A percentile compares a stretch with the other conserved stretches of the same genome.
These are phyloP conservation scores for Nannobrachium achirus DNA, from an alignment of 2,113 vertebrate genomes.

Conservation along the genomic window DNA sequence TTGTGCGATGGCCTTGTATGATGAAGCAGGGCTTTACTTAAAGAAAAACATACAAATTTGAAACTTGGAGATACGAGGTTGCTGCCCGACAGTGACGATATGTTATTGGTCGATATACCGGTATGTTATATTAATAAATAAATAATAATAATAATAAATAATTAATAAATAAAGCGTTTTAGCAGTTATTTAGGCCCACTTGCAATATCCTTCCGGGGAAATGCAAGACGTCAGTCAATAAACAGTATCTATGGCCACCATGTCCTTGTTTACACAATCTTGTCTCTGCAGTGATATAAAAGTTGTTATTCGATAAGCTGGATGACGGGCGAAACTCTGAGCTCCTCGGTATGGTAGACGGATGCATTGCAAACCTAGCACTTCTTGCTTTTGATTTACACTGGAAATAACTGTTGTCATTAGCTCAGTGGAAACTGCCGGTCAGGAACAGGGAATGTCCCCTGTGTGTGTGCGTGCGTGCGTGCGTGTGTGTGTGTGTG, in stretches of 20 bases:
- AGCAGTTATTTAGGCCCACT: too few relatives aligned
- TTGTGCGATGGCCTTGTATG: too few relatives aligned
- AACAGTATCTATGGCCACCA: conserved; percentile 26
- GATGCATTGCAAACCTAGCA: not conserved
- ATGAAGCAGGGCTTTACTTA: too few relatives aligned
- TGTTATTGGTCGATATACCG: too few relatives aligned
- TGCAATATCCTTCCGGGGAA: not conserved
- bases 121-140: too few relatives aligned
- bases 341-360: conserved; percentile 1
- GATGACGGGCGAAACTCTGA: conserved; percentile 22
- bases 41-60: too few relatives aligned
- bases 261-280: conserved; percentile 17
- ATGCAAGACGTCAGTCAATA: conserved; percentile 10
- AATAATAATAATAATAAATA: too few relatives aligned
- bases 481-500: not conserved
- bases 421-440: conserved; percentile 2
- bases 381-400: not conserved
- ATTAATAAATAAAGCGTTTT: too few relatives aligned
- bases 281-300: conserved; percentile 28
- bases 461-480: not conserved
- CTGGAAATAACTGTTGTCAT: conserved; percentile 5
- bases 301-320: not conserved
- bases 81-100: too few relatives aligned
- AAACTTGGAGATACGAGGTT: too few relatives aligned
- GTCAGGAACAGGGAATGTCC: too few relatives aligned